Base-by-base conservation (phyloP, 2,888 invertebrate species). In the Luffia ferchaultella region DNA sequence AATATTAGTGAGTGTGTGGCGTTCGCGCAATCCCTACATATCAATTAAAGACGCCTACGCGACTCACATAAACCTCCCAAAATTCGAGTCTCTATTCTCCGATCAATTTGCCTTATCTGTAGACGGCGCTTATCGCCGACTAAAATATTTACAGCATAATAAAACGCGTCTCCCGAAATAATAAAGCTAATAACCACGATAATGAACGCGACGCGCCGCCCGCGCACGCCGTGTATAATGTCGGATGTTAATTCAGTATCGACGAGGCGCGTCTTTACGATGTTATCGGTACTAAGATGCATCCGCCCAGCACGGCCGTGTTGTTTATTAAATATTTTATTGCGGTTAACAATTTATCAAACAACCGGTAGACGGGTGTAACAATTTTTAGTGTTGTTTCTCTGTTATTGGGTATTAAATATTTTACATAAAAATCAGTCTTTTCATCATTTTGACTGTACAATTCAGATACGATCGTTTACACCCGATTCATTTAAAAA, bases 61-160 rank as follows among this genome's bases (percentile, higher is more conserved):
- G 60, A 30, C 30, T 62, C 65, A 62, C 69, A 67, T 75, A 73
- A 71, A 73, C 67, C 67, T 64, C 68, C 68, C 65, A 63, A 68
- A 72, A 68, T 61, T 62, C 60, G 61, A 61, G 62, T 58, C 58
- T 63, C 62, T 67, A 65, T 67, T 61, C 63, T 20, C 62, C 73
- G 75, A 79, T 80, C 80, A 80, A 79, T 79, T 80, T 75, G 73
- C 64, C 74, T 79, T 83, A 82, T 83, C 82, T 75, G 53, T 59
- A 62, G 62, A 63, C 62, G 63, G 64, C 63, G 69, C 68, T 76
- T 82, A 79, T 80, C 79, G 62, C 59, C 60, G 63, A 66, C 75
- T 80, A 75, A 77, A 82, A 77, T 80, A 80, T 83, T 80, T 77
- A 82, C 76, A 75, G 71, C 76, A 75, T 70, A 73, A 78, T 80